Evolutionary conservation across 1,140 invertebrate species (phyloP).

Genomic region (Lordiphosa collinella): DNA sequence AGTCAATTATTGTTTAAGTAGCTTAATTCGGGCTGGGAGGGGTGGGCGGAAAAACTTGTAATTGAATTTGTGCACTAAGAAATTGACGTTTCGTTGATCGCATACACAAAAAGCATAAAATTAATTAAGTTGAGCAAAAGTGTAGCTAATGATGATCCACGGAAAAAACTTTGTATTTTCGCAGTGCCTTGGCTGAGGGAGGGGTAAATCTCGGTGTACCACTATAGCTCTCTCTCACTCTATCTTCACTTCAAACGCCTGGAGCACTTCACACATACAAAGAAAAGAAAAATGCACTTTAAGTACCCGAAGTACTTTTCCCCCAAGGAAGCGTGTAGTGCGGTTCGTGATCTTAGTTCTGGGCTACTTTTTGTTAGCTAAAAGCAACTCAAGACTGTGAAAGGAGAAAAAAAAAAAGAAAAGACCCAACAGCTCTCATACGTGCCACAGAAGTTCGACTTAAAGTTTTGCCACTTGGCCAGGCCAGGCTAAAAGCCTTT

Average conservation of each 20-base stretch:
- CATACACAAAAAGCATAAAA: conserved; percentile 2
- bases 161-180: conserved; percentile 22
- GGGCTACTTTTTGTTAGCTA: conserved; percentile 44
- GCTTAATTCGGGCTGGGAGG: conserved; percentile 48
- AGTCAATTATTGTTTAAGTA: conserved; percentile 75
- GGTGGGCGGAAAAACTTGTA: conserved; percentile 1
- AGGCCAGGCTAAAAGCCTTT: conserved; percentile 10
- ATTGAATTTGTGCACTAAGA: conserved; percentile 35
- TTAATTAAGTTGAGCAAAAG: background rate
- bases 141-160: conserved; percentile 2
- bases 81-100: conserved; percentile 26
- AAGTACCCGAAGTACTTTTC: conserved; percentile 64
- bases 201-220: conserved; percentile 19
- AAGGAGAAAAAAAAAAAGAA: conserved; percentile 8
- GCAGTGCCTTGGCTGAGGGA: too few relatives aligned
- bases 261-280: conserved; percentile 1
- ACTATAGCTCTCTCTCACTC: background rate
- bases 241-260: conserved; percentile 39
- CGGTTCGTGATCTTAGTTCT: conserved; percentile 30
- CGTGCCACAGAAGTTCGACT: conserved; percentile 7
- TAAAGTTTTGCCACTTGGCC: conserved; percentile 4
- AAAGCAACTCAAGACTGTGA: conserved; percentile 33
- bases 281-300: conserved; percentile 50
- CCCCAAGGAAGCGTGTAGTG: conserved; percentile 1
- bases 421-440: conserved; percentile 14